These are phyloP conservation scores for Cotesia congregata DNA, from an alignment of 2,888 invertebrate genomes.

Conservation along the genomic window DNA sequence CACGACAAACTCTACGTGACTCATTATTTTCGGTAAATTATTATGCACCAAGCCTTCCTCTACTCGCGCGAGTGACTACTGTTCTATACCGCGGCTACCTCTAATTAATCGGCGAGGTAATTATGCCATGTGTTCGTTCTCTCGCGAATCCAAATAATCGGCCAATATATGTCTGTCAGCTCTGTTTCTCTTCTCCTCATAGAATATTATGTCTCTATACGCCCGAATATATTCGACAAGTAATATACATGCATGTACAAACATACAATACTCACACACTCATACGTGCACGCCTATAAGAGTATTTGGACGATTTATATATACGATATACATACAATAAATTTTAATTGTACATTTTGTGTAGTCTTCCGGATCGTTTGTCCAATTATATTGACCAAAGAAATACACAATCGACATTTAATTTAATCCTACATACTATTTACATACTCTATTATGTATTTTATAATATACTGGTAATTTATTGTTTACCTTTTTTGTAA, in stretches of 20 bases:
- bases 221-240: background rate
- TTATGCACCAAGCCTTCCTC: slow-evolving; percentile 43
- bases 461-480: background rate
- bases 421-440: background rate
- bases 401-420: background rate
- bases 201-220: background rate
- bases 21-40: slow-evolving; percentile 45
- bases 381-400: background rate
- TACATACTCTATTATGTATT: background rate
- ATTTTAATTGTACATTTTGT: background rate
- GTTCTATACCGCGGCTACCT: slow-evolving; percentile 8
- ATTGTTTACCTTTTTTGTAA: background rate
- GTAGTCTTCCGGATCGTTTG: background rate
- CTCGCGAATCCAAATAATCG: slow-evolving; percentile 8
- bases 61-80: slow-evolving; percentile 30
- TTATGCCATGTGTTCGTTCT: slow-evolving; percentile 25
- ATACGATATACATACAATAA: background rate
- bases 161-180: background rate
- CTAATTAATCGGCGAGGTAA: slow-evolving; percentile 35
- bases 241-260: background rate
- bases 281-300: too few relatives aligned
- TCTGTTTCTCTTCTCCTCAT: background rate
- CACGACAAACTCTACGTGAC: slow-evolving; percentile 32
- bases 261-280: background rate
- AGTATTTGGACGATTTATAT: too few relatives aligned